Conservation (phyloP, 2,888 invertebrate genomes). For the Hartigia nigra region DNA sequence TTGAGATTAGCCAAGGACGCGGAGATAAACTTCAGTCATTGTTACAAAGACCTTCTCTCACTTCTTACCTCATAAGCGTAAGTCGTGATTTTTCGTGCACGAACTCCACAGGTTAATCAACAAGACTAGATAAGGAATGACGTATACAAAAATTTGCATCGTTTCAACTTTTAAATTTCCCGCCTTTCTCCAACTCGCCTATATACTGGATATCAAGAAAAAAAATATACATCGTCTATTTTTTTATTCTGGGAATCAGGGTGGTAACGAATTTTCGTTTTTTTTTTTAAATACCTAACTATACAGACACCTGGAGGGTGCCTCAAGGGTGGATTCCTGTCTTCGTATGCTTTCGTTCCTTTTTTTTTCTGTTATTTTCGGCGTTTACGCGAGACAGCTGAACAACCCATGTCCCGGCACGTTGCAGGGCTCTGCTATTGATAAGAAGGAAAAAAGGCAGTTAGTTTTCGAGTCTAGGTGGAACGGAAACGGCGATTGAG, state of each 20-base stretch:
- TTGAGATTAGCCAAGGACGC: constrained; percentile 64
- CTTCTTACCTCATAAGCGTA: background rate
- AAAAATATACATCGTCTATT: background rate
- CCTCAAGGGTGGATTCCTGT: background rate
- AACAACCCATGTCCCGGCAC: constrained; percentile 38
- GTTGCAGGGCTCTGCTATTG: constrained; percentile 25
- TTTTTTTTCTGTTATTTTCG: background rate
- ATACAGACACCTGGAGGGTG: background rate
- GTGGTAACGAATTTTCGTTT: background rate
- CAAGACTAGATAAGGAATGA: background rate
- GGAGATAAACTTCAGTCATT: constrained; percentile 58
- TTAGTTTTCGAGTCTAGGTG: constrained; percentile 49
- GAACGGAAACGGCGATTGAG: constrained; percentile 29
- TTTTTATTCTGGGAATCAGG: background rate
- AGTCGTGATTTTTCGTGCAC: constrained; percentile 22
- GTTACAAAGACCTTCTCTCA: constrained; percentile 43
- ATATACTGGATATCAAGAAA: background rate
- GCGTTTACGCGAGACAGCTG: constrained; percentile 39
- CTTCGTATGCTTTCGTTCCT: background rate
- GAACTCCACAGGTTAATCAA: constrained; percentile 28
- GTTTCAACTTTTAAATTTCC: background rate
- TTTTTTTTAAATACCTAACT: background rate
- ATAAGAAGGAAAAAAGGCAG: constrained; percentile 46
- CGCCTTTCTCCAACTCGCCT: background rate
- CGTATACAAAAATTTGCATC: background rate